Conservation (phyloP, 1,140 invertebrate species). For the Agrypnia vestita region DNA sequence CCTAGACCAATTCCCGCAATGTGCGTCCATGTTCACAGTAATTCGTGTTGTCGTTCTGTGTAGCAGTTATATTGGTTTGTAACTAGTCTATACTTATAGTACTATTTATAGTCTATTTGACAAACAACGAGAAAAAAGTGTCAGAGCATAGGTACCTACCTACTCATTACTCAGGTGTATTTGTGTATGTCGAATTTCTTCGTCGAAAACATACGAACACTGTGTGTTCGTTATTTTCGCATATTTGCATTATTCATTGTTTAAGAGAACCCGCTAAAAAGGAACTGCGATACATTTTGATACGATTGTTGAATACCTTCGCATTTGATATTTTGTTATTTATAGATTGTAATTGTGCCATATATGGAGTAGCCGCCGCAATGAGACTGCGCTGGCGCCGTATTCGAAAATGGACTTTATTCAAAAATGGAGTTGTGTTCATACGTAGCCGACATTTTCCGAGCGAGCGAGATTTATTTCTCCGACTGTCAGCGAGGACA, state of each 20-base stretch:
- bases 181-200: not conserved
- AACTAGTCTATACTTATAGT: too few relatives aligned
- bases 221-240: not conserved
- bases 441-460: not conserved
- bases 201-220: too few relatives aligned
- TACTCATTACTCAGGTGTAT: not conserved
- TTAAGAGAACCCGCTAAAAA: not conserved
- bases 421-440: not conserved
- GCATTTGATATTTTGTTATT: constrained; percentile 45
- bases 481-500: not conserved
- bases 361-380: constrained; percentile 22
- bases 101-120: not conserved
- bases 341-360: constrained; percentile 39
- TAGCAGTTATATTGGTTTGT: too few relatives aligned
- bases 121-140: not conserved
- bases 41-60: too few relatives aligned
- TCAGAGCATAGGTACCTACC: not conserved
- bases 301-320: constrained; percentile 40
- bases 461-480: not conserved
- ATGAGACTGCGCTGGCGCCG: not conserved
- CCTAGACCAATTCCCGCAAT: not conserved
- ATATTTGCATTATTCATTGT: constrained; percentile 14
- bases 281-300: not conserved
- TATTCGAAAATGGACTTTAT: constrained; percentile 14
- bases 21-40: not conserved